These are phyloP conservation scores for Acipenser transmontanus DNA, from an alignment of 2,797 vertebrate genomes.

Conservation along the genomic window DNA sequence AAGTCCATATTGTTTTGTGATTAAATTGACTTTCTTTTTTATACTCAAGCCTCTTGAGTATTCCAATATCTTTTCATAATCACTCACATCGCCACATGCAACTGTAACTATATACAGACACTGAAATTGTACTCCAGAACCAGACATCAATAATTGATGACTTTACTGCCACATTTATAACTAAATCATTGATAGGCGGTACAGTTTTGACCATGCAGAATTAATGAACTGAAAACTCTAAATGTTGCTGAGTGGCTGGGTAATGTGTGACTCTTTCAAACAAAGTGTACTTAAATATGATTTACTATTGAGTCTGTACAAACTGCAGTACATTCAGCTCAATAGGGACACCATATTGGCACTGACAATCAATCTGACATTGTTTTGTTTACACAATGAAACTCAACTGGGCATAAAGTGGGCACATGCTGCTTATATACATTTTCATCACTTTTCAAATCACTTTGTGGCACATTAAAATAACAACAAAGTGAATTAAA, in stretches of 20 bases:
- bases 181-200: constrained; percentile 67
- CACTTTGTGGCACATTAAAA: too few species aligned
- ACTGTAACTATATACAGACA: constrained; percentile 33
- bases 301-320: not conserved
- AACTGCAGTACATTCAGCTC: not conserved
- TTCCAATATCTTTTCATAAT: not conserved
- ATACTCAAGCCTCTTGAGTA: not conserved
- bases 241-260: constrained; percentile 25
- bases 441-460: too few species aligned
- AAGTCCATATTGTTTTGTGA: constrained; percentile 38
- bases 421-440: too few species aligned
- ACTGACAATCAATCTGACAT: too few species aligned
- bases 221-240: constrained; percentile 63
- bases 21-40: not conserved
- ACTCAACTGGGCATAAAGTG: too few species aligned
- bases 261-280: constrained; percentile 6
- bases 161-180: constrained; percentile 46
- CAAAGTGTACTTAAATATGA: constrained; percentile 2
- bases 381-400: too few species aligned
- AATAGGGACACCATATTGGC: too few species aligned
- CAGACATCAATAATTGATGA: constrained; percentile 73
- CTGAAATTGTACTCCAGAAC: constrained; percentile 59
- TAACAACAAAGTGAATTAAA: too few species aligned
- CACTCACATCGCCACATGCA: not conserved
- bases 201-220: constrained; percentile 60